A percentile compares a stretch with the other conserved stretches of the same genome.
Evolutionary conservation across 1,140 invertebrate genomes (phyloP).

Genomic region (Tribolium madens): DNA sequence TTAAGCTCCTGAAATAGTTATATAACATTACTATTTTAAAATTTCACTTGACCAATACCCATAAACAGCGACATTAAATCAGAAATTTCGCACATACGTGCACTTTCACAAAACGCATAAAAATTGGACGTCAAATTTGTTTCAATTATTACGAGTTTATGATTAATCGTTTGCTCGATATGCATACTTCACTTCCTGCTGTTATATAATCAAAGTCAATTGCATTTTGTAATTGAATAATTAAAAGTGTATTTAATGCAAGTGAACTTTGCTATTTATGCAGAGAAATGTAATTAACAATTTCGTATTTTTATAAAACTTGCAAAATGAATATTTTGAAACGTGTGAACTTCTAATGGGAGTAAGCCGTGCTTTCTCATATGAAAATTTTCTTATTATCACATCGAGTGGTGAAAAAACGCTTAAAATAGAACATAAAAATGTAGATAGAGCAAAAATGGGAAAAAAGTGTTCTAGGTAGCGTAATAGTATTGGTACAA

Average conservation of each 20-base stretch:
- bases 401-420: no score
- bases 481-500: no score
- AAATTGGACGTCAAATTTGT: background rate
- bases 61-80: background rate
- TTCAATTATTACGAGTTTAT: background rate
- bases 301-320: slow-evolving; percentile 11
- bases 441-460: no score
- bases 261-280: slow-evolving; percentile 12
- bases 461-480: no score
- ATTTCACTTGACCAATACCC: background rate
- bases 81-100: background rate
- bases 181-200: background rate
- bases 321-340: background rate
- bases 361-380: background rate
- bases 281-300: slow-evolving; percentile 10
- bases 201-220: background rate
- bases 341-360: background rate
- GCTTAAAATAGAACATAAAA: no score
- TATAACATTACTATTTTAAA: background rate
- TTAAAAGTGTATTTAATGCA: background rate
- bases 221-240: background rate
- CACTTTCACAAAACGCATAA: background rate
- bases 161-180: background rate
- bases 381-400: background rate
- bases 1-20: background rate